These are phyloP conservation scores for Stichodactyla helianthus DNA, from an alignment of 64 coral and sea anemone genomes.

Conservation along the genomic window DNA sequence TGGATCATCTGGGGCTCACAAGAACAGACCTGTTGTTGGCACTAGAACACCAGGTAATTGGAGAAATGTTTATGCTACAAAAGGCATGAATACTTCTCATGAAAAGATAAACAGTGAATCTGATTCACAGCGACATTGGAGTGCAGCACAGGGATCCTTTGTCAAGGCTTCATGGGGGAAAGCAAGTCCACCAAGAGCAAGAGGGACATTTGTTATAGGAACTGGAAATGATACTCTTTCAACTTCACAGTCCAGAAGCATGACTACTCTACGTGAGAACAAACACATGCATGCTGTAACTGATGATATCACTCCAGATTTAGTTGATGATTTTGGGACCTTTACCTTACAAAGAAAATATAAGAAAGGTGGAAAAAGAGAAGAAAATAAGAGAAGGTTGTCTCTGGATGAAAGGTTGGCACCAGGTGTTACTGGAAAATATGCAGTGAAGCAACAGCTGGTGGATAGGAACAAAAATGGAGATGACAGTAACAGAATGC, in stretches of 20 bases:
- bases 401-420: neutral
- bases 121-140: neutral
- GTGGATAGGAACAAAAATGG: neutral
- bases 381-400: neutral
- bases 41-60: neutral
- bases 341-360: conserved; percentile 68
- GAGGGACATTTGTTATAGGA: neutral
- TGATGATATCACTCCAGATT: conserved; percentile 13
- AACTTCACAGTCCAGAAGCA: neutral
- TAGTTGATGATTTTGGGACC: conserved; percentile 42
- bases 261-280: conserved; percentile 25
- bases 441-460: conserved; percentile 17
- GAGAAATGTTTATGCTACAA: neutral
- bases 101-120: conserved; percentile 9
- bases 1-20: neutral
- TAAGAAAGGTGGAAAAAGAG: conserved; percentile 34
- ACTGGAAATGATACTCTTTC: neutral
- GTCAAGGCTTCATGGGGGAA: neutral
- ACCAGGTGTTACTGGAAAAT: conserved; percentile 27
- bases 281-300: neutral
- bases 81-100: neutral
- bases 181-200: neutral
- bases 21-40: neutral
- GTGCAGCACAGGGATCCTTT: neutral
- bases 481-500: conserved; percentile 2